These are phyloP conservation scores for Gallinago nigripennis DNA, from an alignment of 2,797 vertebrate species.

Conservation along the genomic window DNA sequence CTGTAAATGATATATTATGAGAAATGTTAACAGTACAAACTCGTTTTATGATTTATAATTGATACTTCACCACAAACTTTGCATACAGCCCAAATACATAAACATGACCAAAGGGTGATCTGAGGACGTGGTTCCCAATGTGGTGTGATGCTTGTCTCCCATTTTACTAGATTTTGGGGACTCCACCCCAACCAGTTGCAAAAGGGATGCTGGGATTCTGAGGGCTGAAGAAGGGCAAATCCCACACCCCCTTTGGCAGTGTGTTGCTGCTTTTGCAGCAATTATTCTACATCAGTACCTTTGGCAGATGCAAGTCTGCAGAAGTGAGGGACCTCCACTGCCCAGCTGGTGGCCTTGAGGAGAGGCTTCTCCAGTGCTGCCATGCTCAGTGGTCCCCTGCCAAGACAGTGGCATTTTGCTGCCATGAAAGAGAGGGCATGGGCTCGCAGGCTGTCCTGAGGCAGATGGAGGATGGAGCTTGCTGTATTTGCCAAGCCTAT, in stretches of 20 bases:
- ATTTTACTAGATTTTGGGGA: background rate
- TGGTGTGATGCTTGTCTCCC: rapidly evolving
- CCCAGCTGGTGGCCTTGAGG: background rate
- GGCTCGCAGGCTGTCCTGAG: rapidly evolving
- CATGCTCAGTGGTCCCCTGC: background rate
- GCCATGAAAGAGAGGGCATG: background rate
- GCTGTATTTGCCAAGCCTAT: background rate
- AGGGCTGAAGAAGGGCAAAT: background rate
- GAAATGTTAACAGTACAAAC: background rate
- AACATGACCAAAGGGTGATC: background rate
- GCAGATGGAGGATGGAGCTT: background rate
- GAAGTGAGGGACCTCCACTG: rapidly evolving
- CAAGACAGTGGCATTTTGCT: background rate
- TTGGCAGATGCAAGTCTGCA: background rate
- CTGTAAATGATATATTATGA: background rate
- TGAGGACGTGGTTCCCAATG: background rate
- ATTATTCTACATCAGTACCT: background rate
- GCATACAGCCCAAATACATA: background rate
- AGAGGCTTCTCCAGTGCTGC: background rate
- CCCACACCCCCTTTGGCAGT: background rate
- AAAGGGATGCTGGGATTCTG: background rate
- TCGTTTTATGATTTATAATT: background rate
- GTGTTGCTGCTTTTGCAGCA: background rate
- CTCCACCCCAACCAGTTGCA: background rate
- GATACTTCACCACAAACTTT: background rate